Evolutionary conservation across 2,888 invertebrate genomes (phyloP).

Genomic region (Drosophila yooni): DNA sequence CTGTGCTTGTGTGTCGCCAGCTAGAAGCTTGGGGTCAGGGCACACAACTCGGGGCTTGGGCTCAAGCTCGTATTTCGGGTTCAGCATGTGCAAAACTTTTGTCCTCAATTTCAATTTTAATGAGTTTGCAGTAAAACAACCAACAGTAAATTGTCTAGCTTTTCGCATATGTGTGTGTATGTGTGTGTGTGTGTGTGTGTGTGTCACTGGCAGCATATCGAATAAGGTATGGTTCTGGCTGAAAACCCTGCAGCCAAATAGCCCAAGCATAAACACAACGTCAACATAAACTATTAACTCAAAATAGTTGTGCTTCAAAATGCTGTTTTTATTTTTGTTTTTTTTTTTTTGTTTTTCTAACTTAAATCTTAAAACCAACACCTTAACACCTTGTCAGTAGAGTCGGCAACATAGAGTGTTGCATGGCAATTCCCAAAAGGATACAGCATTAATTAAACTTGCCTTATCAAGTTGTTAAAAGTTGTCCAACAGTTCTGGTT

Average conservation of each 20-base stretch:
- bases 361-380: neutral
- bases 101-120: slow-evolving; percentile 52
- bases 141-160: slow-evolving; percentile 12
- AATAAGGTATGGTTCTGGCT: slow-evolving; percentile 3
- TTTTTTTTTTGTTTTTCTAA: neutral
- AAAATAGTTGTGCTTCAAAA: neutral
- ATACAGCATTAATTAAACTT: neutral
- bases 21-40: slow-evolving; percentile 34
- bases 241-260: neutral
- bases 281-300: neutral
- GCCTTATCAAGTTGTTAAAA: neutral
- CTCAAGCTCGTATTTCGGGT: slow-evolving; percentile 8
- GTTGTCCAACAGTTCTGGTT: neutral
- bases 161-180: neutral
- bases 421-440: neutral
- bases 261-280: no score
- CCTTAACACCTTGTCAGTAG: neutral
- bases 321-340: neutral
- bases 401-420: neutral
- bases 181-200: slow-evolving; percentile 4
- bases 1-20: slow-evolving; percentile 18
- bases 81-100: slow-evolving; percentile 25
- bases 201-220: slow-evolving; percentile 10
- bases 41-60: neutral
- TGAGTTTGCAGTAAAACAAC: slow-evolving; percentile 50